These are phyloP conservation scores for Etheostoma nigrum DNA, from an alignment of 2,797 vertebrate genomes.

Conservation along the genomic window DNA sequence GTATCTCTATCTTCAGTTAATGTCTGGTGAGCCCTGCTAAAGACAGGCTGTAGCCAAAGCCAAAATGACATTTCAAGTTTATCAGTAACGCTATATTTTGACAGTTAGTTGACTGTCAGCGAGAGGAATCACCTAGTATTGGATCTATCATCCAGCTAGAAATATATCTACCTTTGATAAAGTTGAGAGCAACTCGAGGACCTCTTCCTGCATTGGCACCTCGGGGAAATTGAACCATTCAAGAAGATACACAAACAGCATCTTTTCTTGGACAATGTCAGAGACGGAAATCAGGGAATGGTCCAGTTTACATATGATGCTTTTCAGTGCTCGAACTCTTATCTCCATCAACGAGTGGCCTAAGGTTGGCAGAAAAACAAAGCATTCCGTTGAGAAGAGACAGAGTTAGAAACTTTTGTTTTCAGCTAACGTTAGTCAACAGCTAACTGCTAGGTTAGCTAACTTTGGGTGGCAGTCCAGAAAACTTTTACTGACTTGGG, in stretches of 20 bases:
- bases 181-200: slow-evolving; percentile 85
- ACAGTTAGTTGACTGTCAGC: neutral
- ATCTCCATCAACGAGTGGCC: slow-evolving; percentile 94
- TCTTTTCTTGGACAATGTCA: slow-evolving; percentile 90
- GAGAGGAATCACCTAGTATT: neutral
- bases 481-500: neutral
- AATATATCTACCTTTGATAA: slow-evolving; percentile 88
- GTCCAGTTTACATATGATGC: slow-evolving; percentile 90
- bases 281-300: slow-evolving; percentile 86
- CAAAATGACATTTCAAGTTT: neutral
- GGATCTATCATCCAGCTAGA: neutral
- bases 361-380: slow-evolving; percentile 59
- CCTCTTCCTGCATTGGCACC: slow-evolving; percentile 90
- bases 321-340: slow-evolving; percentile 91
- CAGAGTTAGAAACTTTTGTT: slow-evolving; percentile 8
- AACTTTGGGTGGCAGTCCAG: neutral
- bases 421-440: neutral
- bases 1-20: neutral
- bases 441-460: neutral
- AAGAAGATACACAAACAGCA: slow-evolving; percentile 88
- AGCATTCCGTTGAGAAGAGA: neutral
- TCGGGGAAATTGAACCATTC: slow-evolving; percentile 97
- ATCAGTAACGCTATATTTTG: neutral
- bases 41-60: neutral
- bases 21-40: neutral